A percentile compares a stretch with the other conserved stretches of the same genome.
Conservation (phyloP, 2,888 invertebrate species). For the Diabrotica balteata region DNA sequence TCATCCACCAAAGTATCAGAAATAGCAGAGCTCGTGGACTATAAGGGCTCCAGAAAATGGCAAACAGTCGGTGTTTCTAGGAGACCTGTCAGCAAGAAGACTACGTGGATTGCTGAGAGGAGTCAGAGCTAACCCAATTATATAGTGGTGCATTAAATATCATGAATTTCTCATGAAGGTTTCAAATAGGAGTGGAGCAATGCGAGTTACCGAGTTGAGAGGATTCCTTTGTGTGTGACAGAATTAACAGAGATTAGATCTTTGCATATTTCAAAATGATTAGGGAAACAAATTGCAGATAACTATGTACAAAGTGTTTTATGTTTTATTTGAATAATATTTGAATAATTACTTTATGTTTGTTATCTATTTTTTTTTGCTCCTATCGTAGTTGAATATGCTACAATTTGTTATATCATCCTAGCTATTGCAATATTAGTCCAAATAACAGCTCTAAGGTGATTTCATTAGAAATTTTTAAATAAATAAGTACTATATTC, state of each 20-base stretch:
- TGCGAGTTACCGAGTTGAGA: conserved; percentile 3
- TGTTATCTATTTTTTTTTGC: too few relatives aligned
- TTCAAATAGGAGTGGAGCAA: conserved; percentile 31
- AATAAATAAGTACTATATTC: too few relatives aligned
- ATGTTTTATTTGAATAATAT: too few relatives aligned
- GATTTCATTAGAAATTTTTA: too few relatives aligned
- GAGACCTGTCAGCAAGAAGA: conserved; percentile 39
- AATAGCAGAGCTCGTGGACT: conserved; percentile 8
- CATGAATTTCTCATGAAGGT: conserved; percentile 60
- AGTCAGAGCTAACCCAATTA: conserved; percentile 55
- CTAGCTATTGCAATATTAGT: too few relatives aligned
- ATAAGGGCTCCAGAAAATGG: conserved; percentile 45
- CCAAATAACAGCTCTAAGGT: too few relatives aligned
- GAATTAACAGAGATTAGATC: conserved; percentile 8
- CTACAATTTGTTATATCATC: too few relatives aligned
- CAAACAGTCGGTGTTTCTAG: conserved; percentile 53
- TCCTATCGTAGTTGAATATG: too few relatives aligned
- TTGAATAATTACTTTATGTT: too few relatives aligned
- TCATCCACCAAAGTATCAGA: too few relatives aligned
- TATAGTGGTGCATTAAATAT: conserved; percentile 59
- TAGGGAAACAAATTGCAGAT: neutral
- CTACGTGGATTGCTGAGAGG: conserved; percentile 45
- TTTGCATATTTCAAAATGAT: neutral
- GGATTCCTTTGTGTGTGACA: conserved; percentile 15
- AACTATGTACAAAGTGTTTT: too few relatives aligned